Base-by-base conservation (phyloP, 2,797 vertebrate genomes). In the Salarias fasciatus region DNA sequence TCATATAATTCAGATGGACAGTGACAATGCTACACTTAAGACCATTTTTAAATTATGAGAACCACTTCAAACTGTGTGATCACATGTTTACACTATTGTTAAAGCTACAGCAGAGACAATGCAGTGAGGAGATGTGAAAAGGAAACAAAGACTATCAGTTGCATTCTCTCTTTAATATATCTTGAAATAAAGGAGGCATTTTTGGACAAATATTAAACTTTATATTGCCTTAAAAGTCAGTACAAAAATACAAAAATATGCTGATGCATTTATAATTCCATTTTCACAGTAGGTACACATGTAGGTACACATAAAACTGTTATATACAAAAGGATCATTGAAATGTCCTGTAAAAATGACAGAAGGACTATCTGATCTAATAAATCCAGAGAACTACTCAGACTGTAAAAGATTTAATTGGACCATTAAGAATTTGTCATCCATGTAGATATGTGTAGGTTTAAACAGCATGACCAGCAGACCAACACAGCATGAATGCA, bases 231-330 rank as follows among this genome's bases (percentile, higher is more conserved):
- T 86, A 67, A 90, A 88, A 72, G 69, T 75, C 80, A 91, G 88
- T 92, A 91, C 78, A 91, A 93, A 92, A 92, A 93, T 94, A 93
- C 86, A 93, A 92, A 93, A 93, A 92, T 92, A 93, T 83, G 82
- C 84, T 71, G 84, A 86, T 86, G 84, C 80, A 89, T 87, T 88
- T 79, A 76, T 87, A 85, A 82, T 79, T 84, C 47, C 84, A 71
- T 84, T 83, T 89, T 92, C 87, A 94, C 93, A 94, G 92, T 92
- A 91, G 74, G 83, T 87, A 91, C 83, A 89, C 72, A 83, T 67
- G 73, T 82, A 75, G 68, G 69, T 83, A 81, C 61, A 87, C 67
- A 82, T 49, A 44, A 78, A 69, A 65, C 38, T 58, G 79, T 44
- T 89, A 91, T 92, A 86, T 92, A 92, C 91, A 92, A 37, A 49